Conservation (phyloP, 1,140 invertebrate genomes). For the Caenorhabditis inopinata region DNA sequence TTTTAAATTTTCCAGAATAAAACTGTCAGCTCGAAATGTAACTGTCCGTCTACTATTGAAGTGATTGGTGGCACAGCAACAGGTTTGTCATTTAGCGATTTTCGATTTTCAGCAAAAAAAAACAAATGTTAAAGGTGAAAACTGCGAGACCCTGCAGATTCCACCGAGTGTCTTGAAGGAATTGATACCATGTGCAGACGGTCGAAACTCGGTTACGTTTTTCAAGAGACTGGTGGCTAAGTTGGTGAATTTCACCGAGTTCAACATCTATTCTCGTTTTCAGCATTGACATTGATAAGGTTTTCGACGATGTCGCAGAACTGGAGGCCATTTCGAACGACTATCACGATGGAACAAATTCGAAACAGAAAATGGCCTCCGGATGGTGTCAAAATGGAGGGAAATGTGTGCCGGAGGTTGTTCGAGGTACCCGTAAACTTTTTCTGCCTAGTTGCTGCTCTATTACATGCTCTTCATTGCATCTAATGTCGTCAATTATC, state of each 20-base stretch:
- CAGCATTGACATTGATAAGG: background rate
- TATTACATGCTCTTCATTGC: too few relatives aligned
- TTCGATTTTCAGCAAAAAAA: too few relatives aligned
- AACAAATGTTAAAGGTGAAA: background rate
- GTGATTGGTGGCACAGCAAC: background rate
- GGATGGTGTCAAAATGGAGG: conserved; percentile 9
- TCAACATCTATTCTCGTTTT: too few relatives aligned
- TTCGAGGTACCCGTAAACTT: background rate
- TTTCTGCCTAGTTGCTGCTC: too few relatives aligned
- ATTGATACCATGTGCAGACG: background rate
- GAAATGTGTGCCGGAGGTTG: background rate
- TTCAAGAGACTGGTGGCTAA: background rate
- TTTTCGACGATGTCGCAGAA: background rate
- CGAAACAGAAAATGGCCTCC: background rate
- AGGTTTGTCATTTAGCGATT: background rate
- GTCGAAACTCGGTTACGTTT: background rate
- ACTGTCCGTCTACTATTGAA: background rate
- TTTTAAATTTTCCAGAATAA: background rate
- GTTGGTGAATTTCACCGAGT: background rate
- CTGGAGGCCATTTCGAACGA: background rate
- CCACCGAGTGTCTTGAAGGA: background rate
- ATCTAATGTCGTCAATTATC: too few relatives aligned
- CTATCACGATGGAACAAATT: background rate
- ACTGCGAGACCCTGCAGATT: background rate
- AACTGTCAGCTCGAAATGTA: background rate